Conservation (phyloP, 2,797 vertebrate species). For the Limnodromus scolopaceus region DNA sequence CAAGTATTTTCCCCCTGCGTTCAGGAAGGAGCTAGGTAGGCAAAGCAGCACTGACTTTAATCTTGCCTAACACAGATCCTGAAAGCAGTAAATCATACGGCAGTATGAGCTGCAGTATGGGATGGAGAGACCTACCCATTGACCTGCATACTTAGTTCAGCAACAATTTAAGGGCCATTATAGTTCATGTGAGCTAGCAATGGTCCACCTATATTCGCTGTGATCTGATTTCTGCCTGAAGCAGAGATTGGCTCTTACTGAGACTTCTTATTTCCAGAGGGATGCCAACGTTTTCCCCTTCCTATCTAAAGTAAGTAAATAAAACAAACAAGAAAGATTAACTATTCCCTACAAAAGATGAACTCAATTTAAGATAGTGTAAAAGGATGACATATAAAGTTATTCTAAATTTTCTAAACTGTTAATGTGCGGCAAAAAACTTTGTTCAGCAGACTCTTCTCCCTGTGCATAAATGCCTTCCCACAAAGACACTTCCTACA, state of each 20-base stretch:
- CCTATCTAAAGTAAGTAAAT: not conserved
- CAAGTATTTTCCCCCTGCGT: not conserved
- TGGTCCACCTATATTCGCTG: not conserved
- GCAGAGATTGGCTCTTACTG: not conserved
- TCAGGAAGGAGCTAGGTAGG: not conserved
- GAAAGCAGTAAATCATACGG: not conserved
- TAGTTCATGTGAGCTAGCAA: not conserved
- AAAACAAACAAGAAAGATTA: not conserved
- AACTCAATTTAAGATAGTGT: not conserved
- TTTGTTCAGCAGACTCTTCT: not conserved
- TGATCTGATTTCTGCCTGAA: not conserved
- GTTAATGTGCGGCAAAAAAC: not conserved
- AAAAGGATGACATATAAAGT: not conserved
- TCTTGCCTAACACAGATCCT: not conserved
- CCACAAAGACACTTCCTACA: not conserved
- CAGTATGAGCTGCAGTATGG: not conserved
- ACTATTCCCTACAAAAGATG: not conserved
- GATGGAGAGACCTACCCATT: not conserved
- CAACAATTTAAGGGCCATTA: not conserved
- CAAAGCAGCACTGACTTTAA: not conserved
- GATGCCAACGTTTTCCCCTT: not conserved
- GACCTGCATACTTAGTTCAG: slow-evolving; percentile 21
- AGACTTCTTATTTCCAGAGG: not conserved
- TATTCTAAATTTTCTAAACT: not conserved
- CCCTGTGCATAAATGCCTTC: not conserved